A percentile compares a stretch with the other conserved stretches of the same genome.
phyloP scores from a whole-genome alignment of 2,113 vertebrate genomes.

The Hydrochoerus hydrochaeris region DNA sequence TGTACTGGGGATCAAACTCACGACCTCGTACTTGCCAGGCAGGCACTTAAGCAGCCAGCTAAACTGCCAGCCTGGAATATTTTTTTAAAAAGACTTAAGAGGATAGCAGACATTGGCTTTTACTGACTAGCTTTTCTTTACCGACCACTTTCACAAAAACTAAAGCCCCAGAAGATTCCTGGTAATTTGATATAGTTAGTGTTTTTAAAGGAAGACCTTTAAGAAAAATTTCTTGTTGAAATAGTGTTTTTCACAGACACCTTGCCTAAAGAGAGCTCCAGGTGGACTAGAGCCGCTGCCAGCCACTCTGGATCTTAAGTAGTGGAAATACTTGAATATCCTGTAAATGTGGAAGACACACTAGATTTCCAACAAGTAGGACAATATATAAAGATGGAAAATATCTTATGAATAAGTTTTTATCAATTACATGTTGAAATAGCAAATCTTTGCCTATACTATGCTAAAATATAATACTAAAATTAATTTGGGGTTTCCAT shows the following conservation, averaged over 20 bases:
- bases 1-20: no score
- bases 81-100: background rate
- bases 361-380: background rate
- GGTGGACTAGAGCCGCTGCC: background rate
- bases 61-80: no score
- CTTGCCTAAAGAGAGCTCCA: background rate
- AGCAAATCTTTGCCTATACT: background rate
- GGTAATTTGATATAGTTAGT: background rate
- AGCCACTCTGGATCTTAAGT: no score
- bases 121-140: background rate
- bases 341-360: background rate
- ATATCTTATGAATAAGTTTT: background rate
- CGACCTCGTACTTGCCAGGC: no score
- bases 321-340: fast-evolving
- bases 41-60: no score
- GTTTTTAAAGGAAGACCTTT: background rate
- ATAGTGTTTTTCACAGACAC: background rate
- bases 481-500: constrained; percentile 5
- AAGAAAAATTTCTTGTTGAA: background rate
- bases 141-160: background rate
- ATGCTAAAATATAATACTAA: background rate
- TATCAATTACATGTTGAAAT: background rate
- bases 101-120: fast-evolving
- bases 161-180: background rate
- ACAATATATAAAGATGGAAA: background rate